These are phyloP conservation scores for Alloscopus bannaensis DNA, from an alignment of 2,888 invertebrate species.

Conservation along the genomic window DNA sequence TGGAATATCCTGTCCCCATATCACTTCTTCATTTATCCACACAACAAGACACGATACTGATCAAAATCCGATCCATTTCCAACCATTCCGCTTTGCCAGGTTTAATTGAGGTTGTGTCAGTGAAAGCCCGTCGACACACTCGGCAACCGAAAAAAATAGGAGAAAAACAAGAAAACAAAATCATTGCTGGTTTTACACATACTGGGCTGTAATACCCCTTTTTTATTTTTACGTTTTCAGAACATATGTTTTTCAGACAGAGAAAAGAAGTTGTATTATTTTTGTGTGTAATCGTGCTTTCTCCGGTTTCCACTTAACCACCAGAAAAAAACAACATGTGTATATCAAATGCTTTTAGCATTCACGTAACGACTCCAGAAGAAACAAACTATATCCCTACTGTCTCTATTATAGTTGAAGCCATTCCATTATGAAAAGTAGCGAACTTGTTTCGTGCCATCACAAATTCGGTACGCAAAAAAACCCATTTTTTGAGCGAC, in stretches of 20 bases:
- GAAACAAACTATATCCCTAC: not conserved
- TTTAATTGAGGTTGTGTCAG: slow-evolving; percentile 47
- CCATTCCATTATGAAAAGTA: too few relatives aligned
- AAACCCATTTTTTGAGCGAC: not conserved
- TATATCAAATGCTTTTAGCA: slow-evolving; percentile 54
- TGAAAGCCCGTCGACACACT: not conserved
- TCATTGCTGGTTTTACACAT: too few relatives aligned
- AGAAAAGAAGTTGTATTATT: slow-evolving; percentile 27
- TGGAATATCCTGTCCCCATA: slow-evolving; percentile 43
- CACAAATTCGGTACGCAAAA: too few relatives aligned
- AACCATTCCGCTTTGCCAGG: slow-evolving; percentile 50
- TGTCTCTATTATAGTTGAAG: not conserved
- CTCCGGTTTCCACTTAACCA: slow-evolving; percentile 53
- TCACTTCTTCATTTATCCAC: slow-evolving; percentile 28
- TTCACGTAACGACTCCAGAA: slow-evolving; percentile 29
- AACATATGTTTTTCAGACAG: slow-evolving; percentile 10
- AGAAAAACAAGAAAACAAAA: not conserved
- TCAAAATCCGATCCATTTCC: slow-evolving; percentile 60
- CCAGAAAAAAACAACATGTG: too few relatives aligned
- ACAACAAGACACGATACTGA: slow-evolving; percentile 33
- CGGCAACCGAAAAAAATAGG: not conserved
- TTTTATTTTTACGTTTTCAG: too few relatives aligned
- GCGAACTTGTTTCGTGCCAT: too few relatives aligned
- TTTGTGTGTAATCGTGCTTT: slow-evolving; percentile 32
- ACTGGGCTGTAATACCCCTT: too few relatives aligned